These are phyloP conservation scores for Esox masquinongy DNA, from an alignment of 2,797 vertebrate species.

Conservation along the genomic window DNA sequence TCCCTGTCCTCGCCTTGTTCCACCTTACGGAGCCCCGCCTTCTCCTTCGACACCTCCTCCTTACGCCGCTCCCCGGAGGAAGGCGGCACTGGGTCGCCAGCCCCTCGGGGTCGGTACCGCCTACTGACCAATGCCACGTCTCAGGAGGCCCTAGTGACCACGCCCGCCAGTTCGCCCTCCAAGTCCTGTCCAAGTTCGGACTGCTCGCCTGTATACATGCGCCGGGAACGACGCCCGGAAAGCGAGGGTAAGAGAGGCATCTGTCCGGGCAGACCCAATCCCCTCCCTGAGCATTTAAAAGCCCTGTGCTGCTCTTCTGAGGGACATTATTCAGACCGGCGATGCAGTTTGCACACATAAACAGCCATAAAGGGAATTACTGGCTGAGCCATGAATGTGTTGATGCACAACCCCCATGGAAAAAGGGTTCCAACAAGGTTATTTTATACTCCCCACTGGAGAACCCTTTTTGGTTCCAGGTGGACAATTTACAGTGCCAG, in stretches of 20 bases:
- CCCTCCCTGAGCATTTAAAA: background rate
- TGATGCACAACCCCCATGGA: background rate
- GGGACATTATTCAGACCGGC: background rate
- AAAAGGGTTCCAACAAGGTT: too few relatives aligned
- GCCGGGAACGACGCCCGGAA: constrained; percentile 73
- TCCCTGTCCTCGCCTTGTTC: background rate
- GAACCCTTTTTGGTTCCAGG: too few relatives aligned
- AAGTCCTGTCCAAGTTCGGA: constrained; percentile 80
- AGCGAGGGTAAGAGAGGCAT: constrained; percentile 62
- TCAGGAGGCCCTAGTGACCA: constrained; percentile 80
- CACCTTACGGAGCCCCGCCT: constrained; percentile 8
- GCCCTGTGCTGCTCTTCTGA: background rate
- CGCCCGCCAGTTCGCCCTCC: constrained; percentile 70
- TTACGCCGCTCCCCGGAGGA: constrained; percentile 61
- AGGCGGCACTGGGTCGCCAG: constrained; percentile 54
- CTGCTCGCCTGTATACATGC: constrained; percentile 80
- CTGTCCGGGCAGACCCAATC: background rate
- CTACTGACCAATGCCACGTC: constrained; percentile 82
- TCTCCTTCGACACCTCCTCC: background rate
- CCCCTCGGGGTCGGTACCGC: constrained; percentile 75
- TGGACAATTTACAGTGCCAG: too few relatives aligned
- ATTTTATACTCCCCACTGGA: too few relatives aligned
- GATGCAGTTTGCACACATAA: too few relatives aligned
- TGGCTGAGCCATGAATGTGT: background rate
- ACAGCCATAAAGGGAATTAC: background rate